phyloP scores from a whole-genome alignment of 2,888 invertebrate species.

The Troides oblongomaculatus region DNA sequence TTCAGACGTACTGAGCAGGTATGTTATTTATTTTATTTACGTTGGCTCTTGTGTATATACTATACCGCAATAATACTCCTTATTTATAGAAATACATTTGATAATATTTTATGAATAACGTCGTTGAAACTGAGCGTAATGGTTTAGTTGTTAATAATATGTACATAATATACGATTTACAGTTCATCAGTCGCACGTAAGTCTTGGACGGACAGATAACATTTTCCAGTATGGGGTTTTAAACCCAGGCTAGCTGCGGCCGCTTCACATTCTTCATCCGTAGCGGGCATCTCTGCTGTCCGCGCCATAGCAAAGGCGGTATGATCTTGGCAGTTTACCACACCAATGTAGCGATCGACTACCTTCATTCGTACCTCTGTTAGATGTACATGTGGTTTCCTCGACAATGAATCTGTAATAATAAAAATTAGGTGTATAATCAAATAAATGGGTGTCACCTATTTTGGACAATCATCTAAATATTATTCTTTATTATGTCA shows the following conservation, averaged over 20 bases:
- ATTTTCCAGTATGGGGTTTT: slow-evolving; percentile 47
- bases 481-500: too few relatives aligned
- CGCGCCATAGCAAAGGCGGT: slow-evolving; percentile 56
- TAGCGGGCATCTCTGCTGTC: slow-evolving; percentile 50
- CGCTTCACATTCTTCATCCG: slow-evolving; percentile 48
- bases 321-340: slow-evolving; percentile 66
- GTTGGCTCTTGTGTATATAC: background rate
- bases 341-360: slow-evolving; percentile 52
- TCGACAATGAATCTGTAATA: slow-evolving; percentile 56
- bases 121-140: too few relatives aligned
- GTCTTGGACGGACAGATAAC: slow-evolving; percentile 48
- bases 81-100: background rate
- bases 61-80: background rate
- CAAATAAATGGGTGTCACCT: too few relatives aligned
- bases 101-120: background rate
- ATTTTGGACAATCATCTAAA: too few relatives aligned
- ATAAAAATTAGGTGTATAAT: slow-evolving; percentile 6
- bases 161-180: slow-evolving; percentile 26
- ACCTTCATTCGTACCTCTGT: slow-evolving; percentile 62
- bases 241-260: slow-evolving; percentile 49
- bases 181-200: slow-evolving; percentile 39
- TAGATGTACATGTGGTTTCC: slow-evolving; percentile 51
- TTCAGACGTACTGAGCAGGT: slow-evolving; percentile 10
- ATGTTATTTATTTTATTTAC: slow-evolving; percentile 26
- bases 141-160: background rate